phyloP scores from a whole-genome alignment of 2,113 vertebrate species.

The Myotis brandtii region DNA sequence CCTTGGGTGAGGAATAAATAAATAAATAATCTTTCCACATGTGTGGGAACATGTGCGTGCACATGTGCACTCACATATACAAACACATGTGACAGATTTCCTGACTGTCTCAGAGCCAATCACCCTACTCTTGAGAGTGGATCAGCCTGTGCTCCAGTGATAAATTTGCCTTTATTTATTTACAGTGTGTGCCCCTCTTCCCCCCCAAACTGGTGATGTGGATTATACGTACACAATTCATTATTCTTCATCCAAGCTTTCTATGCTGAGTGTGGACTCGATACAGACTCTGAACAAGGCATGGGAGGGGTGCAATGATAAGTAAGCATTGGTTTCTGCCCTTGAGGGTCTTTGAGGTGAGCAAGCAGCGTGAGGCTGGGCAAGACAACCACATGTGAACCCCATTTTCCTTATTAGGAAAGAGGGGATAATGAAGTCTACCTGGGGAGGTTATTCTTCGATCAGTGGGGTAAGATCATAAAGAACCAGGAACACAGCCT shows the following conservation, averaged over 20 bases:
- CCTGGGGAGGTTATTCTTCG: not conserved
- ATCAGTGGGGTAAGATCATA: not conserved
- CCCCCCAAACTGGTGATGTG: not conserved
- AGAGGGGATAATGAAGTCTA: constrained; percentile 20
- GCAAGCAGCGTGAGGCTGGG: not conserved
- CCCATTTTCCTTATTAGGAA: not conserved
- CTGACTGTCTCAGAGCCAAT: not conserved
- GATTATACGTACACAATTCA: not conserved
- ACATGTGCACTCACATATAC: rapidly evolving
- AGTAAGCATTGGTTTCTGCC: not conserved
- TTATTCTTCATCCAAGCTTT: not conserved
- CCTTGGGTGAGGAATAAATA: no score
- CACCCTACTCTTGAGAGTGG: not conserved
- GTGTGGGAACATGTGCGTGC: rapidly evolving
- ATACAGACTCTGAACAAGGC: not conserved
- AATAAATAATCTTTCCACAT: not conserved
- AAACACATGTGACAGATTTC: not conserved
- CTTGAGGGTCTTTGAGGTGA: not conserved
- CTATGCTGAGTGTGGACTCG: no score
- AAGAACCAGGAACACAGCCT: not conserved
- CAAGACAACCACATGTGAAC: not conserved
- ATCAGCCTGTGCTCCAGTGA: no score
- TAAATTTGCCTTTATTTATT: not conserved
- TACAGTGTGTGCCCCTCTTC: not conserved
- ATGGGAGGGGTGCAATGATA: not conserved